Conservation (phyloP, 2,113 vertebrate species). For the Prionailurus viverrinus region DNA sequence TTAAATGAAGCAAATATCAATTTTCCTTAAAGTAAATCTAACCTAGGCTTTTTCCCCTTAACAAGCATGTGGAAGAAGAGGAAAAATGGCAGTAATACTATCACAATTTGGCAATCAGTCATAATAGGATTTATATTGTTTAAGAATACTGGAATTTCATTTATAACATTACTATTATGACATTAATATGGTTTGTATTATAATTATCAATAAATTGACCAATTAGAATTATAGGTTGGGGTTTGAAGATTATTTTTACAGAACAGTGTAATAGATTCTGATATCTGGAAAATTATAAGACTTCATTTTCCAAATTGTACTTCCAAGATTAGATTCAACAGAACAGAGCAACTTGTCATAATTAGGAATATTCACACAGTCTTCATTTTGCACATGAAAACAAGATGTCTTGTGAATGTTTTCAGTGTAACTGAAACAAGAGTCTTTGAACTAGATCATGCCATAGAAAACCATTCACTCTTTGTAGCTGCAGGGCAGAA, state of each 20-base stretch:
- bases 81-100: neutral
- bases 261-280: neutral
- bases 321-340: neutral
- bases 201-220: neutral
- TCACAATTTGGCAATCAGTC: neutral
- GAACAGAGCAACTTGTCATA: neutral
- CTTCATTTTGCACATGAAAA: neutral
- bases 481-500: neutral
- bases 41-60: neutral
- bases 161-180: neutral
- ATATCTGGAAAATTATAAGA: neutral
- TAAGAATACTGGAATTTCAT: conserved; percentile 28
- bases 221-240: neutral
- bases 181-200: neutral
- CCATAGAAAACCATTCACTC: neutral
- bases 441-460: neutral
- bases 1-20: neutral
- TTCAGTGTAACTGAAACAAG: neutral
- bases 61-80: neutral
- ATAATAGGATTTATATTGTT: neutral
- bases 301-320: neutral
- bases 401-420: conserved; percentile 3
- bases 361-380: neutral
- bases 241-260: conserved; percentile 20
- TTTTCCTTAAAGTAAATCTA: conserved; percentile 33